Evolutionary conservation across 2,113 vertebrate genomes (phyloP).

Genomic region (Drymodes brunneopygia): DNA sequence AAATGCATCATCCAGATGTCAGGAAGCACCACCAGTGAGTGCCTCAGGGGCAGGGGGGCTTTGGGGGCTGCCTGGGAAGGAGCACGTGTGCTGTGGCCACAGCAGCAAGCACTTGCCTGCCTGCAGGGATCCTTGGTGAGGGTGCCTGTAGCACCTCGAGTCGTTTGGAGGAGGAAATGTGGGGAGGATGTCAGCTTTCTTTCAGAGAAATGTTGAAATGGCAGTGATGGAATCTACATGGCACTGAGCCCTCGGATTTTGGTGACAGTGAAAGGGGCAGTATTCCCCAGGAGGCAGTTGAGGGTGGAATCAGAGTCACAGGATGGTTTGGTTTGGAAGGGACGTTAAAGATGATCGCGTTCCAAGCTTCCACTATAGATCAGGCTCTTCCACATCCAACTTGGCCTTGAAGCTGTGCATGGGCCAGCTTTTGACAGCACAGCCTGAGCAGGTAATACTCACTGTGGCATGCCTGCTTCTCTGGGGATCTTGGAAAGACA

Average conservation of each 20-base stretch:
- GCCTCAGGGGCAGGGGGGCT: not conserved
- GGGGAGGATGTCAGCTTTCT: not conserved
- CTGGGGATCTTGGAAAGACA: not conserved
- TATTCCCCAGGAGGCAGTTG: not conserved
- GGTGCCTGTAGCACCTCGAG: rapidly evolving
- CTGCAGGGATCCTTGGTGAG: rapidly evolving
- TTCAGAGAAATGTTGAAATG: not conserved
- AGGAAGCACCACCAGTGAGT: conserved; percentile 98
- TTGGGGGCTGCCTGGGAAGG: not conserved
- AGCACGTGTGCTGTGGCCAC: rapidly evolving
- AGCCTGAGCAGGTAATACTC: too few relatives aligned
- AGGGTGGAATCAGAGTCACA: not conserved
- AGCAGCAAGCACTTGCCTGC: rapidly evolving
- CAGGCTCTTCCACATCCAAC: not conserved
- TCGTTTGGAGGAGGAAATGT: not conserved
- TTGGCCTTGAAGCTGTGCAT: not conserved
- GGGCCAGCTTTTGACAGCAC: rapidly evolving
- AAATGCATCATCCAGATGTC: conserved; percentile 99
- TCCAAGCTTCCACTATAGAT: not conserved
- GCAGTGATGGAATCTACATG: rapidly evolving
- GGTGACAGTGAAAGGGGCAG: not conserved
- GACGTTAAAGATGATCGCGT: rapidly evolving
- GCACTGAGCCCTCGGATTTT: not conserved
- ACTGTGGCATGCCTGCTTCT: rapidly evolving
- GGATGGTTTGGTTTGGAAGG: not conserved